These are phyloP conservation scores for Micromesistius poutassou DNA, from an alignment of 2,797 vertebrate species.

Conservation along the genomic window DNA sequence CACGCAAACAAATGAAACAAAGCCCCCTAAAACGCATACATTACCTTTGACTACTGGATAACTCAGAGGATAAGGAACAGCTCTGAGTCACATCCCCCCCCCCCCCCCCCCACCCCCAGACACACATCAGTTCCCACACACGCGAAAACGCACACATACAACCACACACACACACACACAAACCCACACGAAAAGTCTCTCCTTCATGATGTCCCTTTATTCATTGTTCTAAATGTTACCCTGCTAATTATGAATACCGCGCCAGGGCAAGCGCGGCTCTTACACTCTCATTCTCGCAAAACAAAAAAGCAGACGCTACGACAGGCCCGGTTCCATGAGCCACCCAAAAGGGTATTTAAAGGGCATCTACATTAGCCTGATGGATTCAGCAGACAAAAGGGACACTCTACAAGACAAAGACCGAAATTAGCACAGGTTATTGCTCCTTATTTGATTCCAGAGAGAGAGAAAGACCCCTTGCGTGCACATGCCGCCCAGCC, in stretches of 20 bases:
- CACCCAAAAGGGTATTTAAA: conserved; percentile 60
- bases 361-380: conserved; percentile 64
- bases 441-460: conserved; percentile 36
- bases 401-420: conserved; percentile 51
- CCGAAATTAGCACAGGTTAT: conserved; percentile 65
- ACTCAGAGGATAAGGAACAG: too few species aligned
- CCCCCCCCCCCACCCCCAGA: too few species aligned
- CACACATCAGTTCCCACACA: too few species aligned
- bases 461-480: conserved; percentile 3
- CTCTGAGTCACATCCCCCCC: too few species aligned
- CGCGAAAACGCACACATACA: too few species aligned
- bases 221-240: conserved; percentile 43
- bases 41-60: too few species aligned
- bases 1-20: neutral
- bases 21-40: neutral
- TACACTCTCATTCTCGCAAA: conserved; percentile 4
- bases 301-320: conserved; percentile 15
- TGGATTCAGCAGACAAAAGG: conserved; percentile 59
- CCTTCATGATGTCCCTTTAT: conserved; percentile 25
- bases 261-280: neutral
- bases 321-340: conserved; percentile 22
- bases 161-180: too few species aligned
- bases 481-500: too few species aligned
- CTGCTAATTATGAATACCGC: conserved; percentile 26
- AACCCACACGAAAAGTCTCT: neutral